Percentiles rank a stretch among this genome's conserved stretches.
Conservation (phyloP, 2,113 vertebrate species). For the Spea multiplicata region DNA sequence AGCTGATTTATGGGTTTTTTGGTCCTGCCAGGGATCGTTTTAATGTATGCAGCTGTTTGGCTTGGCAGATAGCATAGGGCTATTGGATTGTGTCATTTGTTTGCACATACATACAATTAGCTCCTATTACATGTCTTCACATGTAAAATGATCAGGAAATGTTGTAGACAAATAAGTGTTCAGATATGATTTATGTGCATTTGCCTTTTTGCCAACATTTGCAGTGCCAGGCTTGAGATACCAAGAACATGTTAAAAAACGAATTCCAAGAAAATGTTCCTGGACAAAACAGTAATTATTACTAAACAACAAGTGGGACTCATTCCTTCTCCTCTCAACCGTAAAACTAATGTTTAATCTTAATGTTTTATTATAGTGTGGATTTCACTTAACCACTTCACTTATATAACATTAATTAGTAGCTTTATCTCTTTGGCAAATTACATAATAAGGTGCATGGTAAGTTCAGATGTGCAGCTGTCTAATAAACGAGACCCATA, state of each 20-base stretch:
- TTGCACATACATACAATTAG: conserved; percentile 71
- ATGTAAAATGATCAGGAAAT: conserved; percentile 54
- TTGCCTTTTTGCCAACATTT: conserved; percentile 58
- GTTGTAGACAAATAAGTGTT: conserved; percentile 57
- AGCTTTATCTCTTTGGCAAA: not conserved
- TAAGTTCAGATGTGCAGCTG: not conserved
- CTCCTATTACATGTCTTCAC: conserved; percentile 66
- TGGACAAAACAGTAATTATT: too few species aligned
- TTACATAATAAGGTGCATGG: not conserved
- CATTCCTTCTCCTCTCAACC: not conserved
- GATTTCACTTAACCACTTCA: not conserved
- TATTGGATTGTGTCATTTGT: conserved; percentile 77
- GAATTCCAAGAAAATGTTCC: too few species aligned
- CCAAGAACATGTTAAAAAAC: not conserved
- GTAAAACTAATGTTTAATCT: not conserved
- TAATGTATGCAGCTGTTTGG: conserved; percentile 74
- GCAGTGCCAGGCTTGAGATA: conserved; percentile 60
- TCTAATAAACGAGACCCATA: too few species aligned
- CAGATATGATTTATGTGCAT: conserved; percentile 61
- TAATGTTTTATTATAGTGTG: not conserved
- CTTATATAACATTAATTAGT: not conserved
- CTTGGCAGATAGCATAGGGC: conserved; percentile 73
- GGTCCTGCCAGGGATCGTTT: conserved; percentile 70
- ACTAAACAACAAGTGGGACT: too few species aligned
- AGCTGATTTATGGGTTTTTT: conserved; percentile 71